Evolutionary conservation across 2,888 invertebrate species (phyloP).

Genomic region (Aquatica leii): DNA sequence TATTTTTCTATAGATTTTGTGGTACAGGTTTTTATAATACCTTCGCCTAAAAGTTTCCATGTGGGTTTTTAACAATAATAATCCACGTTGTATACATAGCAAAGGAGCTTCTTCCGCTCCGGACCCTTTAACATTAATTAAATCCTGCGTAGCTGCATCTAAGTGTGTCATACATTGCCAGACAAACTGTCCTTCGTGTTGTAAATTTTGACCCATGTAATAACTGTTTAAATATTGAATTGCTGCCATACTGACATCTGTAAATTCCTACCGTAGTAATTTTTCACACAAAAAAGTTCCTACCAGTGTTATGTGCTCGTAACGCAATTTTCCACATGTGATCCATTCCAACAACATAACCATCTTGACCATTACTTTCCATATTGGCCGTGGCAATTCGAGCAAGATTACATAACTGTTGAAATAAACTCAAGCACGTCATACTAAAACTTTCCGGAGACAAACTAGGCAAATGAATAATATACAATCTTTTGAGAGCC

Average conservation of each 20-base stretch:
- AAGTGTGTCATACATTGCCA: conserved; percentile 93
- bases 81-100: conserved; percentile 88
- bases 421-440: conserved; percentile 89
- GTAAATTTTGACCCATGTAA: conserved; percentile 91
- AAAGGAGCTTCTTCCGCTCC: conserved; percentile 79
- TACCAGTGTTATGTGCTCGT: conserved; percentile 84
- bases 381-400: conserved; percentile 79
- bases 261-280: neutral
- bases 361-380: conserved; percentile 59
- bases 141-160: conserved; percentile 80
- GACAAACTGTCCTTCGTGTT: conserved; percentile 92
- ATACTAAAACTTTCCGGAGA: conserved; percentile 91
- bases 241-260: conserved; percentile 92
- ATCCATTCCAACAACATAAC: conserved; percentile 86
- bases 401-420: conserved; percentile 88
- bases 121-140: conserved; percentile 60
- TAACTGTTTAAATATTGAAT: conserved; percentile 94
- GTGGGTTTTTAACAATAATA: conserved; percentile 89
- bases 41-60: conserved; percentile 86
- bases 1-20: too few relatives aligned
- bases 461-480: conserved; percentile 87
- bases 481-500: conserved; percentile 85
- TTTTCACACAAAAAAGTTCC: too few relatives aligned
- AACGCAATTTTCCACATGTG: conserved; percentile 95
- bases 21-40: too few relatives aligned